Base-by-base conservation (phyloP, 2,113 vertebrate genomes). In the Beaufortia kweichowensis region DNA sequence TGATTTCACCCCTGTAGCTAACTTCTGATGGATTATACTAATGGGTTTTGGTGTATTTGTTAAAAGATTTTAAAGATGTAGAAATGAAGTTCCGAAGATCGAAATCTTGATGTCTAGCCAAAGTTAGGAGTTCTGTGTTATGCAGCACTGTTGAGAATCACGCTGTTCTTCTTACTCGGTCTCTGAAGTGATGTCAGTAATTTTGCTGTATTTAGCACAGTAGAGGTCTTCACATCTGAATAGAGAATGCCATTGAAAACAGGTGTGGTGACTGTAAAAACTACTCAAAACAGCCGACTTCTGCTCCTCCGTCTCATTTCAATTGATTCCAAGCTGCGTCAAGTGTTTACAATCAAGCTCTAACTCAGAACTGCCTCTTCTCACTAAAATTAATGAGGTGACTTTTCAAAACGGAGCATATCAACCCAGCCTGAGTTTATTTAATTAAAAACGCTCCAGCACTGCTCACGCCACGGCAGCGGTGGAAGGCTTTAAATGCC, bases 401-500 rank as follows among this genome's bases (percentile, higher is more conserved):
- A 66, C 75, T 70, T 65, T 70, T 69, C 46, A 64, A 76, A 65
- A 75, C 48, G 17, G 4, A 23, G 61, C 67, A 43, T 61, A 43
- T 79, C 62, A 66, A 43, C 66, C 56, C 53, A 67, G 57, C 39
- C 74, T 48, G 28, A 21, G 28, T 66, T 79, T 61, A 35, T 73
- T 77, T 77, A 69, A 79, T 79, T 80, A 73, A 77, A 61, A 69
- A 64, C 19, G 43, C 14, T 59, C 41, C 8, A 31, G 39, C 43
- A 35, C 70, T 65, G 48, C 33, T 76, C 70, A 75, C 17, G 53
- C 39, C 70, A 74, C 71, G 26, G 61, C 60, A 55, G 77, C 28
- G 8, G 43, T 59, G 28, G 31, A 55, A 39, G 26, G 31, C 77
- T 78, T 76, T 67, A 77, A 81, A 79, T 78, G 33, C 74, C 74